phyloP scores from a whole-genome alignment of 2,888 invertebrate genomes.

The Drosophila mimetica region DNA sequence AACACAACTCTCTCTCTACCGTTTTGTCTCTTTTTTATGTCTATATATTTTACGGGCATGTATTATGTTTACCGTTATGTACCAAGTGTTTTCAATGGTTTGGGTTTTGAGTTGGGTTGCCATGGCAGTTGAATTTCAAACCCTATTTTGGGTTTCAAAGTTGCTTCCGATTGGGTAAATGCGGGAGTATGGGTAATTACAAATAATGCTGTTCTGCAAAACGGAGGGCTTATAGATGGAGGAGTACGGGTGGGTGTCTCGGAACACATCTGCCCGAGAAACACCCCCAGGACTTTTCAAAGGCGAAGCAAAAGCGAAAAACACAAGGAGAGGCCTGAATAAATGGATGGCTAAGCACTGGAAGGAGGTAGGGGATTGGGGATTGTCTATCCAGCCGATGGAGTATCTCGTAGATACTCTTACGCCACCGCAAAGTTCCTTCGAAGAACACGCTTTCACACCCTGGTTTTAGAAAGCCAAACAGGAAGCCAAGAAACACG shows the following conservation, averaged over 20 bases:
- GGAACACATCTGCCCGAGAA: constrained; percentile 69
- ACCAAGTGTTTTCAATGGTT: constrained; percentile 11
- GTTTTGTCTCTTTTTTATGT: constrained; percentile 24
- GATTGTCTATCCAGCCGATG: constrained; percentile 14
- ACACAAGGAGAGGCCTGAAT: constrained; percentile 17
- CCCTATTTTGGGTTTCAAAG: constrained; percentile 81
- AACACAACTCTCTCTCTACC: constrained; percentile 28
- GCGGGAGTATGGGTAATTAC: constrained; percentile 81
- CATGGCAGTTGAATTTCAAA: constrained; percentile 71
- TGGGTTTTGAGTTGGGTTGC: constrained; percentile 52
- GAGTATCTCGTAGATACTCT: constrained; percentile 34
- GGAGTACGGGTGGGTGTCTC: constrained; percentile 39
- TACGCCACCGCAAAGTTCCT: constrained; percentile 36
- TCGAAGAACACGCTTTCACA: constrained; percentile 42
- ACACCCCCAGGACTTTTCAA: constrained; percentile 64
- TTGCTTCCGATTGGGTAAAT: constrained; percentile 82
- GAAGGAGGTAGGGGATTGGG: constrained; percentile 14
- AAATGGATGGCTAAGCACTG: constrained; percentile 18
- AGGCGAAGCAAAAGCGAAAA: neutral
- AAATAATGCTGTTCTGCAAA: constrained; percentile 63
- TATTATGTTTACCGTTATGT: constrained; percentile 48
- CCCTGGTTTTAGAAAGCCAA: constrained; percentile 12
- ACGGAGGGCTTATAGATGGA: constrained; percentile 12
- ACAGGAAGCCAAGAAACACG: constrained; percentile 41
- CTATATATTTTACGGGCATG: constrained; percentile 7